These are phyloP conservation scores for Agonopterix arenella DNA, from an alignment of 2,888 invertebrate genomes.

Conservation along the genomic window DNA sequence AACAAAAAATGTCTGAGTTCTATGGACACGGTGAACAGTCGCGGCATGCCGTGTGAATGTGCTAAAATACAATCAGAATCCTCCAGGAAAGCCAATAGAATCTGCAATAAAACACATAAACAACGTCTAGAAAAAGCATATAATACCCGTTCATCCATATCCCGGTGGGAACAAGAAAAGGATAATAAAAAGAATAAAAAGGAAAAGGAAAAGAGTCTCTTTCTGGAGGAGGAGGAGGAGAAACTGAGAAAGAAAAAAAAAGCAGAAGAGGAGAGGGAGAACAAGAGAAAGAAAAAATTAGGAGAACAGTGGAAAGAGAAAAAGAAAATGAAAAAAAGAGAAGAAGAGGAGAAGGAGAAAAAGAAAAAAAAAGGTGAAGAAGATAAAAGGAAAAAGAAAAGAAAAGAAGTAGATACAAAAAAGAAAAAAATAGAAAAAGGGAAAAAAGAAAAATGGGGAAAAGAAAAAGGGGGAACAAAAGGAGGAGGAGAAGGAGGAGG, in stretches of 20 bases:
- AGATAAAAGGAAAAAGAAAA: no score
- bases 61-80: constrained; percentile 37
- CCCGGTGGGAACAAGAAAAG: constrained; percentile 35
- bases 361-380: no score
- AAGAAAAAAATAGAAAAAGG: no score
- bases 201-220: no score
- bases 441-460: no score
- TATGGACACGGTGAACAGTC: constrained; percentile 39
- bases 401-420: no score
- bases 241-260: background rate
- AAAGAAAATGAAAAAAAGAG: no score
- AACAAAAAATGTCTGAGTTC: constrained; percentile 54
- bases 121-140: constrained; percentile 40
- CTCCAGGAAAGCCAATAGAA: constrained; percentile 29
- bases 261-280: background rate
- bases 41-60: constrained; percentile 46
- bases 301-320: background rate
- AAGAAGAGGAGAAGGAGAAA: no score
- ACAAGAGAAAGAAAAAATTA: background rate
- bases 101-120: constrained; percentile 32
- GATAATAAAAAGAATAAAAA: no score
- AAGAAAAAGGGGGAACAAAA: no score
- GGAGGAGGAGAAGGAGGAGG: no score
- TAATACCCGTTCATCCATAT: constrained; percentile 33
- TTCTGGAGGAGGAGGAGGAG: background rate